Evolutionary conservation across 2,888 invertebrate species (phyloP), one percentile per base, ranked within the genome.

Genomic region (Zaprionus lineosus): DNA sequence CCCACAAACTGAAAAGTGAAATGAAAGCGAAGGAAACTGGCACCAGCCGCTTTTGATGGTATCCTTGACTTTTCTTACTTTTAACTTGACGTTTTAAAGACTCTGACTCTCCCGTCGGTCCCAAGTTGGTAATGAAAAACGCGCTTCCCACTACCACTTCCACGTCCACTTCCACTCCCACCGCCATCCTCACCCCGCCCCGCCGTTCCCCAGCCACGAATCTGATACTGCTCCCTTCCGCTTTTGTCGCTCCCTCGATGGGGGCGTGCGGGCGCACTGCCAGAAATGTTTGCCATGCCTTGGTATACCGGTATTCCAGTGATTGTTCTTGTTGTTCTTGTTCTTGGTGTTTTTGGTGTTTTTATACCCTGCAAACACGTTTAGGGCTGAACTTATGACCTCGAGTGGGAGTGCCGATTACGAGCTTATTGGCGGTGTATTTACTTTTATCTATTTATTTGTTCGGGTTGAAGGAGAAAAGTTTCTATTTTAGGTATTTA

Each of bases 61-160:
- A 75, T 76, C 81, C 86, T 85, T 82, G 81, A 82, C 86, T 82
- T 85, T 85, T 71, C 41, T 76, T 85, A 65, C 77, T 77, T 81
- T 65, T 67, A 59, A 53, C 69, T 62, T 58, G 60, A 51, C 59
- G 60, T 52, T 83, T 70, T 82, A 72, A 79, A 69, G 75, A 67
- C 66, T 58, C 52, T 40, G 29, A 36, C 59, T 40, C 9, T 46
- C 39, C 31, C 58, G 58, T n/a, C n/a, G n/a, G n/a, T n/a, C 34
- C 36, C 48, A 52, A 58, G 48, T 43, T 82, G 78, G 84, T 76
- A 81, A 81, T 83, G 84, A 83, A 81, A 81, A 75, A 60, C 62
- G 71, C 76, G 84, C 61, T n/a, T n/a, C n/a, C n/a, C n/a, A n/a
- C n/a, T n/a, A n/a, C n/a, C n/a, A n/a, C n/a, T n/a, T n/a, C n/a